These are phyloP conservation scores for Nomada ferruginata DNA, from an alignment of 2,888 invertebrate genomes.

Conservation along the genomic window DNA sequence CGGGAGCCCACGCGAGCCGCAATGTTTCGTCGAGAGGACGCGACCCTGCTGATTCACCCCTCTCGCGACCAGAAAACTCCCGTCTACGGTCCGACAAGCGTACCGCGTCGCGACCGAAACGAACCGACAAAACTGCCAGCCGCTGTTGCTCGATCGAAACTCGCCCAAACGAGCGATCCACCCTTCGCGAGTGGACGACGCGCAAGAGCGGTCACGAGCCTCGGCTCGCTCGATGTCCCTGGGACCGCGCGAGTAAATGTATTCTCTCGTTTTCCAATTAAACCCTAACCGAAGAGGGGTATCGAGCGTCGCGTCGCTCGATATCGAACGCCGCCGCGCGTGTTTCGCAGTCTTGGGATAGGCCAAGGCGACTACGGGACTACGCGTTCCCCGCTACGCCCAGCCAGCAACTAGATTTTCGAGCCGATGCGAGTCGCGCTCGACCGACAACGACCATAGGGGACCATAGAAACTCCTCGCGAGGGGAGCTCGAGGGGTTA, in stretches of 20 bases:
- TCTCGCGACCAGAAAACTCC: slow-evolving; percentile 20
- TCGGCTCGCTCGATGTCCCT: neutral
- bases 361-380: neutral
- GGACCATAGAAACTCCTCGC: neutral
- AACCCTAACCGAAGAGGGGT: slow-evolving; percentile 1
- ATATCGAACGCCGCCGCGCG: neutral
- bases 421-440: neutral
- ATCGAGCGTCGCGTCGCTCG: neutral
- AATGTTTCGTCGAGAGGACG: slow-evolving; percentile 26
- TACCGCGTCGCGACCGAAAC: slow-evolving; percentile 23
- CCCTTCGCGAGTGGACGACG: neutral
- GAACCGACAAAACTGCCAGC: slow-evolving; percentile 35
- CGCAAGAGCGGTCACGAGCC: too few relatives aligned
- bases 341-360: neutral
- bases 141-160: neutral
- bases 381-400: too few relatives aligned
- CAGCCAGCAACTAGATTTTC: neutral
- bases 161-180: slow-evolving; percentile 3
- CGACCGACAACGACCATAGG: neutral
- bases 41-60: slow-evolving; percentile 22
- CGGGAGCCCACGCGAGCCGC: slow-evolving; percentile 5
- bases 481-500: neutral
- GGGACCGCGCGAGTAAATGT: neutral
- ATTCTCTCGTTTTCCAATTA: slow-evolving; percentile 13
- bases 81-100: slow-evolving; percentile 1